Evolutionary conservation across 2,888 invertebrate species (phyloP), one percentile per base, ranked within the genome.

Genomic region (Ceramica pisi): DNA sequence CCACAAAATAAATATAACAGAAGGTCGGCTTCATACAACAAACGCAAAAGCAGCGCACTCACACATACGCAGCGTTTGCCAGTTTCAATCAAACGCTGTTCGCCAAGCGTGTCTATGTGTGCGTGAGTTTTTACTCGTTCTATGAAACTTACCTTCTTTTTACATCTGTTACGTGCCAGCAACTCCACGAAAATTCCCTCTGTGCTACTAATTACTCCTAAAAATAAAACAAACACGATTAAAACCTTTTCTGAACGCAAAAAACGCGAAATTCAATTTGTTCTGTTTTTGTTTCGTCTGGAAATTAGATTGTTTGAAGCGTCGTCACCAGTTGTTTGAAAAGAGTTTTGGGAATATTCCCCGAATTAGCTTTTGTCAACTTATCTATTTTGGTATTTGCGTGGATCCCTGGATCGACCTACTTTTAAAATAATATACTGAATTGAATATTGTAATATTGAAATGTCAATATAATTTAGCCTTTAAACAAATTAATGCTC

Each of bases 201-300:
- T 71, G 75, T 81, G 77, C 80, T 75, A 83, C 84, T 86, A 87
- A 87, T 87, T 88, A 85, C 83, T 82, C 77, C 70, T 65, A 81
- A 81, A 89, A 89, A 86, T 84, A 87, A 46, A 89, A 86, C 85
- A 84, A 87, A 86, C 78, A 76, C 63, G 72, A 76, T 81, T 74
- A 72, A 74, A 76, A 53, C 78, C 75, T 82, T 83, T 82, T 80
- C 75, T 76, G 77, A 68, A 82, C 71, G 60, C 76, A 78, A 83
- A 83, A 83, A 85, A 82, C 61, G 64, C 69, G 65, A 79, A 83
- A 84, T 87, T 83, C 64, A 80, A 85, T 85, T 87, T 77, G 62
- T 83, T 78, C 74, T 83, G 79, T 80, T 84, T 84, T 79, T 69
- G 57, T 82, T 85, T 81, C 60, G 86, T 81, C 63, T 76, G 72